Percentiles rank a stretch among this genome's conserved stretches.
Evolutionary conservation across 2,113 vertebrate genomes (phyloP).

Genomic region (Hylia prasina): DNA sequence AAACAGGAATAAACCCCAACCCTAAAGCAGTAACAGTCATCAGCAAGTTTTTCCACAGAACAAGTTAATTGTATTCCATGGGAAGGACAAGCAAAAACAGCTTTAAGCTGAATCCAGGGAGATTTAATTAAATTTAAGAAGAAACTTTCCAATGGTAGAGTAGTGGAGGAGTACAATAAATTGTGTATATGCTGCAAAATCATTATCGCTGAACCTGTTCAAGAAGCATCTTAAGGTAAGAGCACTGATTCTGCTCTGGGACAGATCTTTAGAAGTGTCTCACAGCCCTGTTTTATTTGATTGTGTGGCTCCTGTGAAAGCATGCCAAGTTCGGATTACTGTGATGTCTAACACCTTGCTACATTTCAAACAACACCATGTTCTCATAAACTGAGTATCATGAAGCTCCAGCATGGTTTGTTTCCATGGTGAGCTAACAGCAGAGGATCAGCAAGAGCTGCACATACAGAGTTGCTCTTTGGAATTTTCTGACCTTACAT

Average conservation of each 20-base stretch:
- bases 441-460: not conserved
- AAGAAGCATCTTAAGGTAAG: not conserved
- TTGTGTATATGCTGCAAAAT: not conserved
- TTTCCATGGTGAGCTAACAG: constrained; percentile 43
- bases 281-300: not conserved
- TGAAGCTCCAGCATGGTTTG: constrained; percentile 22
- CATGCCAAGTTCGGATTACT: constrained; percentile 25
- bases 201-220: not conserved
- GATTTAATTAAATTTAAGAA: not conserved
- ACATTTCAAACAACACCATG: constrained; percentile 51
- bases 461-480: not conserved
- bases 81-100: not conserved
- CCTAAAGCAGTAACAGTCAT: not conserved
- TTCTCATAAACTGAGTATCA: constrained; percentile 31
- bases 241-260: not conserved
- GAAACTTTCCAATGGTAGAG: not conserved
- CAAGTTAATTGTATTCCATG: not conserved
- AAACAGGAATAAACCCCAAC: not conserved
- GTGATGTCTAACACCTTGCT: constrained; percentile 38
- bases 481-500: constrained; percentile 10
- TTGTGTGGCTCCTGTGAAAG: not conserved
- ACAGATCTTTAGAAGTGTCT: not conserved
- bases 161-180: not conserved
- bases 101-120: not conserved
- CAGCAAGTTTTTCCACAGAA: not conserved